A percentile compares a stretch with the other conserved stretches of the same genome.
phyloP scores from a whole-genome alignment of 2,113 vertebrate genomes.

The Elephas maximus region DNA sequence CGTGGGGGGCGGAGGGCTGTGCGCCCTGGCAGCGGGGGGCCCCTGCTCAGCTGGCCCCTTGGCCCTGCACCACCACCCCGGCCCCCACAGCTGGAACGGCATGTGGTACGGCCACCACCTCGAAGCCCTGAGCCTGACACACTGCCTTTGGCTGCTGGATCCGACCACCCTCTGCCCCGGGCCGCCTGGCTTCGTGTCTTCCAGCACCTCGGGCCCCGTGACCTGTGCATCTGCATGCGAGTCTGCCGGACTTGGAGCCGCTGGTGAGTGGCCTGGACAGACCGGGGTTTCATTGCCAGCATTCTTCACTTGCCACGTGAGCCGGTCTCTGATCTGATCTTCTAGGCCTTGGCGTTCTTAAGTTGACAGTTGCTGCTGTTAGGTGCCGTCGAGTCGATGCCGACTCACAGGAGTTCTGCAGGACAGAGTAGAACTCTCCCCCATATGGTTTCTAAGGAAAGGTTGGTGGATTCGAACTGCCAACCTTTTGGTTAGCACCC shows the following conservation, averaged over 20 bases:
- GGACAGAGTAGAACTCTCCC: too few species aligned
- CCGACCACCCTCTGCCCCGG: conserved; percentile 93
- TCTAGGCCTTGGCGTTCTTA: neutral
- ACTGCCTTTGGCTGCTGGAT: conserved; percentile 93
- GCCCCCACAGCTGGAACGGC: conserved; percentile 94
- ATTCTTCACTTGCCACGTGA: neutral
- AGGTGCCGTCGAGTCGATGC: too few species aligned
- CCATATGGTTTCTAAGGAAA: too few species aligned
- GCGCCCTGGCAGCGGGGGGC: conserved; percentile 85
- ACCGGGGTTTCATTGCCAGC: neutral
- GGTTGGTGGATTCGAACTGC: too few species aligned
- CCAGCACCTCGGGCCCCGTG: conserved; percentile 92
- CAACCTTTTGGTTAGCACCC: too few species aligned
- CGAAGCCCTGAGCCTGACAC: conserved; percentile 95
- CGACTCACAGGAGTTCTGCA: too few species aligned
- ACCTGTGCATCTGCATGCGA: conserved; percentile 96
- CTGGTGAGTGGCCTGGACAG: conserved; percentile 89
- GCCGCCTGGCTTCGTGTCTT: conserved; percentile 95
- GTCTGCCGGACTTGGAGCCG: conserved; percentile 97
- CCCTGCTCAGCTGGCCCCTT: conserved; percentile 92
- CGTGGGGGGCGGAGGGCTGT: conserved; percentile 80
- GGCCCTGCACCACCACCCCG: conserved; percentile 92
- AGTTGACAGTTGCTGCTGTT: too few species aligned
- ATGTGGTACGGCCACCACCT: conserved; percentile 94
- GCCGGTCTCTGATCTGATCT: neutral